phyloP scores from a whole-genome alignment of 2,113 vertebrate species.

The Plestiodon gilberti region DNA sequence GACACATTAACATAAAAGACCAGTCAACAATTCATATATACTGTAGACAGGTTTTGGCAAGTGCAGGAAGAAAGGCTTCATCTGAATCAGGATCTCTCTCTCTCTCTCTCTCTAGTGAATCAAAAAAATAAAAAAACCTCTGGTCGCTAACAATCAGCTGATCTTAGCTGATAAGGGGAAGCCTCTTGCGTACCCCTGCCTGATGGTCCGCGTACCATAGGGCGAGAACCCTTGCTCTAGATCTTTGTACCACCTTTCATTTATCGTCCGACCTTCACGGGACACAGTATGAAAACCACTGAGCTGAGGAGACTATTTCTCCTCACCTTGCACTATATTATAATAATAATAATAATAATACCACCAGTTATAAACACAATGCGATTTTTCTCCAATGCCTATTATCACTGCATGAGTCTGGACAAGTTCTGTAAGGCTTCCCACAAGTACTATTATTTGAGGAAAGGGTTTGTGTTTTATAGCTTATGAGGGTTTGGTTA shows the following conservation, averaged over 20 bases:
- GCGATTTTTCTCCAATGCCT: not conserved
- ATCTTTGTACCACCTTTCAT: not conserved
- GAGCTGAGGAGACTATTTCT: not conserved
- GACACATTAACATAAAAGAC: not conserved
- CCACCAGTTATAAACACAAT: conserved; percentile 4
- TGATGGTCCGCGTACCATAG: too few species aligned
- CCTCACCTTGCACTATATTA: not conserved
- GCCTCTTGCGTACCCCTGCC: too few species aligned
- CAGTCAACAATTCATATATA: not conserved
- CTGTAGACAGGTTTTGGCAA: not conserved
- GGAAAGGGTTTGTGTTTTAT: not conserved
- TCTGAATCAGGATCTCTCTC: too few species aligned
- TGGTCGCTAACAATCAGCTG: too few species aligned
- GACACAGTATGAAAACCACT: not conserved
- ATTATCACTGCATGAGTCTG: not conserved
- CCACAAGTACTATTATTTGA: not conserved
- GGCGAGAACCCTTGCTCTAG: not conserved
- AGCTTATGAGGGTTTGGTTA: not conserved
- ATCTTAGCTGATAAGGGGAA: too few species aligned
- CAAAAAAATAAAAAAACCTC: too few species aligned
- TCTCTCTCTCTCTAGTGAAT: too few species aligned
- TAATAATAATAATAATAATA: not conserved
- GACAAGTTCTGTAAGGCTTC: conserved; percentile 2
- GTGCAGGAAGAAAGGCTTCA: not conserved
- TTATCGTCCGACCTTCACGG: not conserved